Evolutionary conservation across 64 coral and sea anemone genomes (phyloP), one percentile per base, ranked within the genome.

Genomic region (Anthopleura sola): DNA sequence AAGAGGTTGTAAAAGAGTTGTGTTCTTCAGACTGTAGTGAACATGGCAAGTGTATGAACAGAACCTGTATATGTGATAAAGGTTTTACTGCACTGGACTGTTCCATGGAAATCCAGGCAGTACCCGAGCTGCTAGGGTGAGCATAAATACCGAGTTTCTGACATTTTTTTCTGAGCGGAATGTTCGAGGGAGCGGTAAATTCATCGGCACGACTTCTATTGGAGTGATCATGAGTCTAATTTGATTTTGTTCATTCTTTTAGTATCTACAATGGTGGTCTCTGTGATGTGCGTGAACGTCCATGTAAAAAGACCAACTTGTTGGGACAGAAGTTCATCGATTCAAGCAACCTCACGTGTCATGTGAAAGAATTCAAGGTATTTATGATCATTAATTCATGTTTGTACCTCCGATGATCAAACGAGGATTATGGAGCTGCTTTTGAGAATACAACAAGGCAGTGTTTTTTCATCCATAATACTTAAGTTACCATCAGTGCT

Each of bases 341-440:
- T 47, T 92, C 90, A 10, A 51, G 68, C 44, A 92, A 92, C 29
- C 13, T 92, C 1, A 92, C 90, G 11, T 92, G 90, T 19, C 90
- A 92, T 50, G 31, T 87, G 0, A 49, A 24, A 29, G 90, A 92
- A 46, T 55, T 92, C 68, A 82, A 92, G 90, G 90, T 76, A 78
- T 55, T 53, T 13, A 17, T 15, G 11, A 17, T 0, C 16, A 53
- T 48, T 48, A 48, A 48, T 48, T 48, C 11, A 48, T 48, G 11
- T 48, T 48, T 11, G 3, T 11, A 3, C 11, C 11, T 48, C 46
- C 46, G 46, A 48, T 48, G 46, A 48, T 48, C 46, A 48, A 48
- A 48, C 3, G 46, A 48, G 46, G 46, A 48, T 48, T 5, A 48
- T 48, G 46, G 11, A n/a, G n/a, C n/a, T n/a, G n/a, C n/a, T 48